Percentiles rank a stretch among this genome's conserved stretches.
These are phyloP conservation scores for Pampus argenteus DNA, from an alignment of 2,797 vertebrate species.

Conservation along the genomic window DNA sequence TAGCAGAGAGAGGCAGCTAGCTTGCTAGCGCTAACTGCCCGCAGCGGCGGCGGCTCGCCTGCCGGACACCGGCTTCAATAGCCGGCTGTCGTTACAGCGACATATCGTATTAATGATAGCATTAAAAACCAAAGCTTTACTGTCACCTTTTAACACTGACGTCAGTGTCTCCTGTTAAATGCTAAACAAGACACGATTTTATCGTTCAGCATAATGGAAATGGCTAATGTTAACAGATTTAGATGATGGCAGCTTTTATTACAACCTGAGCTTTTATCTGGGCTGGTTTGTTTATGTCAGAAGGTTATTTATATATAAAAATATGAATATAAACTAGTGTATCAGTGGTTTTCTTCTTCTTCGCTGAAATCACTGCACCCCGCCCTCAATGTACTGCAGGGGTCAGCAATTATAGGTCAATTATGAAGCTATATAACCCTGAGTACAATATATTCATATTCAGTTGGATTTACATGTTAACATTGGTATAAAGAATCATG, in stretches of 20 bases:
- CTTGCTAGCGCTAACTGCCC: constrained; percentile 39
- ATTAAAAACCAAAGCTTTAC: accelerated
- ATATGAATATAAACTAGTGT: not conserved
- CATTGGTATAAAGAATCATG: not conserved
- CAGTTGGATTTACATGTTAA: too few species aligned
- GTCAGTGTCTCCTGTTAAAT: not conserved
- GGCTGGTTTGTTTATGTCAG: not conserved
- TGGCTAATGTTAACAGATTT: constrained; percentile 50
- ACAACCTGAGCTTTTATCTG: too few species aligned
- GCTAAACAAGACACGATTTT: not conserved
- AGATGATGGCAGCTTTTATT: constrained; percentile 26
- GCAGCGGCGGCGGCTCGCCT: constrained; percentile 24
- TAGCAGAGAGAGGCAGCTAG: constrained; percentile 29
- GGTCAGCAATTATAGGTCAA: too few species aligned
- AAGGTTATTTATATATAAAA: not conserved
- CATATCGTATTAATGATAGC: not conserved
- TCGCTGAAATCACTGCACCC: not conserved
- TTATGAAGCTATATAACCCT: too few species aligned
- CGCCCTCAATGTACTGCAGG: not conserved
- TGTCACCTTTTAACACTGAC: not conserved
- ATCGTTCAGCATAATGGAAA: not conserved
- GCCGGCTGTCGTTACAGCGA: not conserved
- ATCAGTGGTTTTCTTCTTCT: not conserved
- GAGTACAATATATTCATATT: too few species aligned
- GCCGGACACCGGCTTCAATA: constrained; percentile 9